Conservation (phyloP, 2,113 vertebrate genomes). For the Petaurus breviceps region DNA sequence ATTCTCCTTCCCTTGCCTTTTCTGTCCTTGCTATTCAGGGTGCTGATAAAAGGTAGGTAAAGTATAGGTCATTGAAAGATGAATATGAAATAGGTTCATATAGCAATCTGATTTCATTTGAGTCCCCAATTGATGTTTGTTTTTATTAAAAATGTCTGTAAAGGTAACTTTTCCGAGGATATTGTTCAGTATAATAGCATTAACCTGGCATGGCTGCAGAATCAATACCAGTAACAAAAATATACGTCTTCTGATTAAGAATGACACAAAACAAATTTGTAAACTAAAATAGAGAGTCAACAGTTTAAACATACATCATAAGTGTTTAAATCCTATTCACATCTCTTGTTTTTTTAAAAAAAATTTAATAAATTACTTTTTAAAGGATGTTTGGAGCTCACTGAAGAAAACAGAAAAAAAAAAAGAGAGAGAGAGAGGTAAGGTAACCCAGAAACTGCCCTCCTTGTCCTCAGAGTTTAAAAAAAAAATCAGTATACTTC, state of each 20-base stretch:
- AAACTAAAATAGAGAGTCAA: slow-evolving; percentile 80
- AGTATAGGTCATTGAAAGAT: slow-evolving; percentile 69
- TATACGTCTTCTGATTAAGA: slow-evolving; percentile 82
- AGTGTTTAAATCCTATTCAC: slow-evolving; percentile 62
- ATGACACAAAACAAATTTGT: slow-evolving; percentile 82
- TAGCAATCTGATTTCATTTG: slow-evolving; percentile 81
- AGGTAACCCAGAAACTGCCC: slow-evolving; percentile 53
- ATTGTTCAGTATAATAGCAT: slow-evolving; percentile 80
- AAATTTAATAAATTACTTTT: slow-evolving; percentile 57
- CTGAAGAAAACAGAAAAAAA: slow-evolving; percentile 38
- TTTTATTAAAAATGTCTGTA: slow-evolving; percentile 85
- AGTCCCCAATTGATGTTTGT: slow-evolving; percentile 80
- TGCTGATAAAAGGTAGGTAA: slow-evolving; percentile 52
- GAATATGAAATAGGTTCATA: slow-evolving; percentile 63
- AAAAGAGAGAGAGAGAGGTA: not conserved
- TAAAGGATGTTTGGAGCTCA: slow-evolving; percentile 64
- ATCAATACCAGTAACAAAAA: slow-evolving; percentile 84
- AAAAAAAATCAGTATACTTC: slow-evolving; percentile 54
- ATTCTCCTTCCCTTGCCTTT: not conserved
- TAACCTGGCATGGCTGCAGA: slow-evolving; percentile 83
- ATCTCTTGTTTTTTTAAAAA: slow-evolving; percentile 57
- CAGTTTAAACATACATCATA: slow-evolving; percentile 70
- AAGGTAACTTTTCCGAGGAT: slow-evolving; percentile 79
- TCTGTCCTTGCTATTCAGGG: slow-evolving; percentile 54
- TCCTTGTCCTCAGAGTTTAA: slow-evolving; percentile 24